Evolutionary conservation across 2,113 vertebrate genomes (phyloP).

Genomic region (Ursus arctos): DNA sequence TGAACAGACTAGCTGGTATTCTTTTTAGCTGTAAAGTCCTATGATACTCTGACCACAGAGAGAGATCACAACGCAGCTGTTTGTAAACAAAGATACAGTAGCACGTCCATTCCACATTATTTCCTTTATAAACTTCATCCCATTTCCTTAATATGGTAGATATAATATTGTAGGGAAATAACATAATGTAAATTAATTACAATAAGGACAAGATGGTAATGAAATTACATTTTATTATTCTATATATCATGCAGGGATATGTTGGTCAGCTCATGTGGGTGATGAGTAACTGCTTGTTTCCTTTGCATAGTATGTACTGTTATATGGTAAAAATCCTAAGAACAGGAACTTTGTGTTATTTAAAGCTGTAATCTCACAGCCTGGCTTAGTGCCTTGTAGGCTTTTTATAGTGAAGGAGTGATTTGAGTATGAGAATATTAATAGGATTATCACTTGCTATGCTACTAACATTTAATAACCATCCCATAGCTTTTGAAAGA

Average conservation of each 20-base stretch:
- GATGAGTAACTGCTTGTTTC: conserved; percentile 14
- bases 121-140: conserved; percentile 17
- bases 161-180: background rate
- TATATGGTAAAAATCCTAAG: background rate
- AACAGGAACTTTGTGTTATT: background rate
- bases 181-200: conserved; percentile 16
- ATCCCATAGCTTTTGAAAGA: background rate
- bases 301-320: background rate
- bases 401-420: background rate
- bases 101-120: background rate
- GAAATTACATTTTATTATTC: conserved; percentile 46
- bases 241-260: background rate
- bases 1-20: background rate
- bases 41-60: background rate
- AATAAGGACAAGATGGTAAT: background rate
- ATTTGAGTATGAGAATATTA: background rate
- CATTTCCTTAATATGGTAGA: background rate
- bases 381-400: background rate
- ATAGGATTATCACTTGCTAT: background rate
- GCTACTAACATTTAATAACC: background rate
- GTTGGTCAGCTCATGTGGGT: background rate
- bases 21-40: background rate
- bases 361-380: background rate
- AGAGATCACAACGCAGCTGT: background rate
- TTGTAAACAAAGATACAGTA: background rate